Percentiles rank a stretch among this genome's conserved stretches.
These are phyloP conservation scores for Drosophila subpulchrella DNA, from an alignment of 1,140 invertebrate species.

Conservation along the genomic window DNA sequence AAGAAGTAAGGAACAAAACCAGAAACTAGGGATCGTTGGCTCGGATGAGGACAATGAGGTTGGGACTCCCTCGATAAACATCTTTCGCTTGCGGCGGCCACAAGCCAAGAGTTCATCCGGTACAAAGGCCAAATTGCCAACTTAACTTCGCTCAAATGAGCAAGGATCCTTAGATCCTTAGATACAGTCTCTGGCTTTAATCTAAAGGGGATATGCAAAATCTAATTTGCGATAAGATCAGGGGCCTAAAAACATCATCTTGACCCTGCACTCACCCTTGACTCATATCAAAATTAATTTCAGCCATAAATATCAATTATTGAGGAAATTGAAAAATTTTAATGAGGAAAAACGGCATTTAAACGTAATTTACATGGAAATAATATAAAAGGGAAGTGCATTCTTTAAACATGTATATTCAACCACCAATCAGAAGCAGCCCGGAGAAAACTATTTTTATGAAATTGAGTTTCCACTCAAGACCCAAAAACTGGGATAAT, in stretches of 20 bases:
- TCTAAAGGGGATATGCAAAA: conserved; percentile 73
- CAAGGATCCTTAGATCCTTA: conserved; percentile 21
- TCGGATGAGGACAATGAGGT: conserved; percentile 47
- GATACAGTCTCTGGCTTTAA: conserved; percentile 1
- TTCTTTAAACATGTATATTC: conserved; percentile 12
- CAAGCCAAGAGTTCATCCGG: conserved; percentile 54
- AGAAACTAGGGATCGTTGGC: conserved; percentile 51
- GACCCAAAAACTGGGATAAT: conserved; percentile 26
- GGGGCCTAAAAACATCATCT: conserved; percentile 22
- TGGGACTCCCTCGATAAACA: conserved; percentile 55
- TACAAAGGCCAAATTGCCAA: conserved; percentile 56
- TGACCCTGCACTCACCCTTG: conserved; percentile 16
- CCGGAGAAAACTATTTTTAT: conserved; percentile 63
- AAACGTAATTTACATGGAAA: conserved; percentile 49
- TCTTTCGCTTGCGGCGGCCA: conserved; percentile 69
- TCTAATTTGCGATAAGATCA: conserved; percentile 71
- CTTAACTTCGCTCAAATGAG: conserved; percentile 64
- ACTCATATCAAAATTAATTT: conserved; percentile 33
- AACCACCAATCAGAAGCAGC: conserved; percentile 55
- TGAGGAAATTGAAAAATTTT: conserved; percentile 42
- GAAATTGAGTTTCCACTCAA: conserved; percentile 36
- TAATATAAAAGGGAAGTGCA: conserved; percentile 44
- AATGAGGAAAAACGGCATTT: conserved; percentile 75
- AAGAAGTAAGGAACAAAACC: conserved; percentile 59
- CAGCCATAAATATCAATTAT: conserved; percentile 76